phyloP scores from a whole-genome alignment of 1,140 invertebrate genomes.

The Drosophila jambulina region DNA sequence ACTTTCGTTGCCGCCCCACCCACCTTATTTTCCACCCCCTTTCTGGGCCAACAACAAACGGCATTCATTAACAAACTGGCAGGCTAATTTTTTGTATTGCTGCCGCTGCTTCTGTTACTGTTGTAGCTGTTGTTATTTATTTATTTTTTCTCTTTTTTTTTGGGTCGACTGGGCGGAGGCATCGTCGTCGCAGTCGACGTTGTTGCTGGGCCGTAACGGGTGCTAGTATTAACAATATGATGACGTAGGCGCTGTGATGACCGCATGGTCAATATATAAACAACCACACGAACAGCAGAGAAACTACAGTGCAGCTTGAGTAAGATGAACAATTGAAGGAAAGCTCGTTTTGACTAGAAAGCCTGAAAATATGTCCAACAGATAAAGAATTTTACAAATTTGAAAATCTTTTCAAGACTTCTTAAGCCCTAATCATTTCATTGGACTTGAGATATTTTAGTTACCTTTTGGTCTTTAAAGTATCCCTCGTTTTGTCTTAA shows the following conservation, averaged over 20 bases:
- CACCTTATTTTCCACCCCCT: neutral
- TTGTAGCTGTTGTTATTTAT: slow-evolving; percentile 32
- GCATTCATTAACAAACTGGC: slow-evolving; percentile 39
- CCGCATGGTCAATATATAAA: slow-evolving; percentile 48
- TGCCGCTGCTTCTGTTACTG: slow-evolving; percentile 23
- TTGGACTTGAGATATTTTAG: neutral
- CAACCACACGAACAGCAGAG: slow-evolving; percentile 16
- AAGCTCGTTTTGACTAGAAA: neutral
- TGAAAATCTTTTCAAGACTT: neutral
- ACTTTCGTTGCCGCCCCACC: neutral
- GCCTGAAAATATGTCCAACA: no score
- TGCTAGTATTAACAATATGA: slow-evolving; percentile 56
- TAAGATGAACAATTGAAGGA: neutral
- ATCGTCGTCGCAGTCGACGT: slow-evolving; percentile 33
- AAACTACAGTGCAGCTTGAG: slow-evolving; percentile 21
- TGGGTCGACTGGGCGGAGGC: slow-evolving; percentile 54
- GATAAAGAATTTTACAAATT: no score
- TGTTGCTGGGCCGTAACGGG: slow-evolving; percentile 67
- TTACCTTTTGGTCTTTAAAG: neutral
- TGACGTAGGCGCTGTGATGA: slow-evolving; percentile 62
- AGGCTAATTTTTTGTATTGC: slow-evolving; percentile 37
- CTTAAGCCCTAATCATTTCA: neutral
- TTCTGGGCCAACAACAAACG: slow-evolving; percentile 19
- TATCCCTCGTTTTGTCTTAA: neutral
- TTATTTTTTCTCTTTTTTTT: slow-evolving; percentile 47